Evolutionary conservation across 2,888 invertebrate species (phyloP), one percentile per base, ranked within the genome.

Genomic region (Callimorpha dominula): DNA sequence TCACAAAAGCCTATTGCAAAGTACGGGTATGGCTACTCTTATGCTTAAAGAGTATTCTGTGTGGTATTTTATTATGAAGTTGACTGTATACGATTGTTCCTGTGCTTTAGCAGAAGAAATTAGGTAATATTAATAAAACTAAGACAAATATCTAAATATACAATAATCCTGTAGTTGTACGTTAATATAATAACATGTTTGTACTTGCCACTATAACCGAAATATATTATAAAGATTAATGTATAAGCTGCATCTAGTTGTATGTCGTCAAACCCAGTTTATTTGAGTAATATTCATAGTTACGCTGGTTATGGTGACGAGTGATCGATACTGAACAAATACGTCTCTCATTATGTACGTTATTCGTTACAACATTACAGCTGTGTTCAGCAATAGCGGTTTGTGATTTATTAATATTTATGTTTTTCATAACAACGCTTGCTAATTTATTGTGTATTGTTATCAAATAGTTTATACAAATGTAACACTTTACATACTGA

Each of bases 301-400:
- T 54, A 68, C 52, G 68, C 64, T 50, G 73, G 72, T 80, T 64
- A 62, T 40, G 67, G 70, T 72, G 80, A 57, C 66, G 73, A 78
- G 66, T 72, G 78, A 72, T 72, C 71, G 63, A 50, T 57, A 57
- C 49, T 40, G 71, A 75, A 43, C 64, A 70, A 49, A 63, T 49
- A n/a, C 52, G 73, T 70, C 70, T 80, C 65, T 82, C 79, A 70
- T 73, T 63, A 69, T 65, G 68, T 66, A 65, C 72, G 71, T 73
- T 70, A 20, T 20, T 43, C 20, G 50, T 20, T 20, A 43, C 64
- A 42, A 43, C 20, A 62, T 46, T 62, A 63, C 71, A 72, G 67
- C 43, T 67, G 67, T 67, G 71, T 72, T 72, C 62, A 71, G 17
- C n/a, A 42, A 14, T 50, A 40, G 12, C n/a, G 17, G 11, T 40